Evolutionary conservation across 2,888 invertebrate genomes (phyloP), one percentile per base, ranked within the genome.

Genomic region (Anoplius nigerrimus): DNA sequence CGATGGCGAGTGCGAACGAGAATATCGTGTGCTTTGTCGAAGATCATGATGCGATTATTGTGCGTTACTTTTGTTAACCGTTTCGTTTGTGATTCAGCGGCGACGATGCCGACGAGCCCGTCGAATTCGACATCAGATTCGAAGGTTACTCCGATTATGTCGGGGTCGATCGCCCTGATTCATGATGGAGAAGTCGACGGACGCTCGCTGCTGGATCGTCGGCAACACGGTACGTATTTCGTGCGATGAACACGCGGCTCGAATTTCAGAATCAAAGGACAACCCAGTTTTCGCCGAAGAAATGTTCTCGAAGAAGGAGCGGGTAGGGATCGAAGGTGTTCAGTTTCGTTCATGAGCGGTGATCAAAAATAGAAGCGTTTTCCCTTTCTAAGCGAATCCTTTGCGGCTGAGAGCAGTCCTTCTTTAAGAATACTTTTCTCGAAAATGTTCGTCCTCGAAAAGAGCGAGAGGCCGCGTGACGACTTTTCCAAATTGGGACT

Each of bases 161-260:
- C 24, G 24, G 6, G 24, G 6, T 24, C 24, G 24, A 24, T 24
- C 3, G 6, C 6, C 24, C 24, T 24, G 24, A 24, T 24, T 2
- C 24, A 20, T 5, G 16, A 4, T 4, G 18, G 48, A 48, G 6
- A n/a, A 5, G 16, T 42, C 27, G 13, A 46, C 24, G 54, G 43
- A 34, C 6, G 34, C 11, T 6, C 34, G 34, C 34, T 34, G 34
- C 34, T 34, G 34, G 34, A 34, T 34, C 34, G 34, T 67, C 57
- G 63, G 51, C 62, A 65, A 72, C 55, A 62, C 54, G 67, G 64
- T 65, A 67, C 66, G 73, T 68, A 73, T 66, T 66, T 70, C 72
- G 67, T 67, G 67, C 62, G 53, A 67, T 8, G 62, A 62, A 72
- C 58, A 66, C 66, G 70, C 66, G 62, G 65, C 56, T 57, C 53